Conservation (phyloP, 1,140 invertebrate species). For the Zaprionus nigranus region DNA sequence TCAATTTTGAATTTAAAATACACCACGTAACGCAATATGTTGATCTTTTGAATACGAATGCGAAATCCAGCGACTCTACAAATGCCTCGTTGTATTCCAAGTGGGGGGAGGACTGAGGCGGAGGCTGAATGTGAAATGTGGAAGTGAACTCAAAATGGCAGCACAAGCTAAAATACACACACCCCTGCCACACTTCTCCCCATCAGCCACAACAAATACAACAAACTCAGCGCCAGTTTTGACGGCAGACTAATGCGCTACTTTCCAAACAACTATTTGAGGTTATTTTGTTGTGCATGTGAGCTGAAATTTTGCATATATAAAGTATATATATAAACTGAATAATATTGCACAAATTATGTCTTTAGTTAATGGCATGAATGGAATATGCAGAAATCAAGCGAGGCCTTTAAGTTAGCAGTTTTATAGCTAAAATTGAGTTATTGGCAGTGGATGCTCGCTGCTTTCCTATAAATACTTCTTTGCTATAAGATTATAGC, state of each 20-base stretch:
- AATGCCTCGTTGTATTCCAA: constrained; percentile 14
- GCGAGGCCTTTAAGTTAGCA: too few species aligned
- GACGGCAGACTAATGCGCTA: background rate
- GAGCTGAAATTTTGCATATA: background rate
- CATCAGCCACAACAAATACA: background rate
- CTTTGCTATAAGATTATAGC: background rate
- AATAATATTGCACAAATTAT: background rate
- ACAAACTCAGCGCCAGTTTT: background rate
- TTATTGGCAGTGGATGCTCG: too few species aligned
- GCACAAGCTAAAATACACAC: constrained; percentile 54
- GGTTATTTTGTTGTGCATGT: background rate
- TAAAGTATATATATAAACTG: background rate
- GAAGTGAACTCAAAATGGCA: constrained; percentile 64
- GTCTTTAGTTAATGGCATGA: background rate
- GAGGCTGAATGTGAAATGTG: constrained; percentile 38
- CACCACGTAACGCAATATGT: constrained; percentile 82
- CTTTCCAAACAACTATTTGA: background rate
- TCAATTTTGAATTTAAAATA: constrained; percentile 83
- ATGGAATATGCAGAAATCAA: background rate
- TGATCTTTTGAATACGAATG: constrained; percentile 83
- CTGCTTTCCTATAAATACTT: too few species aligned
- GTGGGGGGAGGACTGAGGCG: background rate
- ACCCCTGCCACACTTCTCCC: background rate
- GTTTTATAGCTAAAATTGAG: too few species aligned
- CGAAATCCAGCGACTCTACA: constrained; percentile 59